phyloP scores from a whole-genome alignment of 2,113 vertebrate genomes.

The Lophura nycthemera region DNA sequence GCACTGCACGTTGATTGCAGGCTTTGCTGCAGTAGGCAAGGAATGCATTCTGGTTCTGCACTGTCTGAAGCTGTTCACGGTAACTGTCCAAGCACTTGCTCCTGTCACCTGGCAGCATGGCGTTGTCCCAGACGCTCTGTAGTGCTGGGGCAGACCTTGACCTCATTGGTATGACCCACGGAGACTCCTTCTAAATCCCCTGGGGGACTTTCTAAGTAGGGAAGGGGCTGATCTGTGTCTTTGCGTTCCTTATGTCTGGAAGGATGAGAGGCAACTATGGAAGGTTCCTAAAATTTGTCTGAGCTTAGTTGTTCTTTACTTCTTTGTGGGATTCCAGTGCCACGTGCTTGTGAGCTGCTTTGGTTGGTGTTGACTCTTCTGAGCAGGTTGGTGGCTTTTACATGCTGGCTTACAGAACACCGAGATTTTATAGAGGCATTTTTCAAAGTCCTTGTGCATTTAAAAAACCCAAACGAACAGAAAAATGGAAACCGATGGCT shows the following conservation, averaged over 20 bases:
- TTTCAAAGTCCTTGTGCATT: not conserved
- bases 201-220: conserved; percentile 49
- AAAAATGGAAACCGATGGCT: not conserved
- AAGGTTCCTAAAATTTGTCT: conserved; percentile 39
- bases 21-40: not conserved
- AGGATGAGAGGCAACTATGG: conserved; percentile 1
- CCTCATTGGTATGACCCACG: conserved; percentile 15
- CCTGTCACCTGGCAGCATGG: conserved; percentile 48
- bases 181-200: conserved; percentile 62
- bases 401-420: not conserved
- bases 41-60: not conserved
- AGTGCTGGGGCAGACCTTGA: conserved; percentile 50
- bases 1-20: not conserved
- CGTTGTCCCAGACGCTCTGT: not conserved
- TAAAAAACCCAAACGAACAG: not conserved
- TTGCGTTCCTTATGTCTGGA: conserved; percentile 55
- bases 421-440: not conserved
- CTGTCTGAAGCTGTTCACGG: conserved; percentile 18
- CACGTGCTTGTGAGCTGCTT: not conserved
- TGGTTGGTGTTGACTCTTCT: not conserved
- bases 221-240: conserved; percentile 28
- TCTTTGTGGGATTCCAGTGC: not conserved
- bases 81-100: conserved; percentile 8
- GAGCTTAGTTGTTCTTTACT: conserved; percentile 34
- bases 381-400: not conserved